These are phyloP conservation scores for Myiopsitta monachus DNA, from an alignment of 2,113 vertebrate species.

Conservation along the genomic window DNA sequence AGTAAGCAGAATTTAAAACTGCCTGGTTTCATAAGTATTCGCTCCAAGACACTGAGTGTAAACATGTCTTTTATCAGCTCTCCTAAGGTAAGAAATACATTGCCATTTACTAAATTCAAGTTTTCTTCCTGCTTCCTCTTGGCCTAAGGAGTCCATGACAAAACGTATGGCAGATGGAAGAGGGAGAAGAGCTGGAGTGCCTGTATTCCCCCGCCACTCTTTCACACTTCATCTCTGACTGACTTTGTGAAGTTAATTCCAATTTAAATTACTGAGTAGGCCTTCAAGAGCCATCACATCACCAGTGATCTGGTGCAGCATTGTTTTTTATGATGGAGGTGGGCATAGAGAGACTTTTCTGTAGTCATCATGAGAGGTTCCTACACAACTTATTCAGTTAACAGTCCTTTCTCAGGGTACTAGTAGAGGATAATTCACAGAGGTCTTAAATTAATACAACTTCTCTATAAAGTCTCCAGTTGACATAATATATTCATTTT, in stretches of 20 bases:
- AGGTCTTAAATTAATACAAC: conserved; percentile 11
- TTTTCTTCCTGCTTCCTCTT: neutral
- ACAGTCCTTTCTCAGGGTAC: neutral
- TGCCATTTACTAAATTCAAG: neutral
- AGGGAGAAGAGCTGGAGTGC: neutral
- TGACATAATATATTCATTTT: conserved; percentile 33
- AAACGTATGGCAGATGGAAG: neutral
- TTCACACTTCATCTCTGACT: neutral
- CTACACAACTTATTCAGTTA: neutral
- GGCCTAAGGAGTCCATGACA: neutral
- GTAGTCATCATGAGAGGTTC: neutral
- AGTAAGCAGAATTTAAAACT: neutral
- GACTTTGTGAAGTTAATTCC: neutral
- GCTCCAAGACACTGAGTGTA: neutral
- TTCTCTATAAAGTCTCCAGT: conserved; percentile 16
- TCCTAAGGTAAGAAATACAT: neutral
- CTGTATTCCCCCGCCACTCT: neutral
- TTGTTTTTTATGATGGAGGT: neutral
- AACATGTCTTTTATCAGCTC: neutral
- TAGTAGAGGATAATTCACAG: neutral
- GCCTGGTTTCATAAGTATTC: neutral
- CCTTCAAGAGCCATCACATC: neutral
- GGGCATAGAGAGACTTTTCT: neutral
- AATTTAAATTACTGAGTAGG: neutral
- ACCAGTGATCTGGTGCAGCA: neutral